Evolutionary conservation across 2,888 invertebrate species (phyloP).

Genomic region (Heliconius erato): DNA sequence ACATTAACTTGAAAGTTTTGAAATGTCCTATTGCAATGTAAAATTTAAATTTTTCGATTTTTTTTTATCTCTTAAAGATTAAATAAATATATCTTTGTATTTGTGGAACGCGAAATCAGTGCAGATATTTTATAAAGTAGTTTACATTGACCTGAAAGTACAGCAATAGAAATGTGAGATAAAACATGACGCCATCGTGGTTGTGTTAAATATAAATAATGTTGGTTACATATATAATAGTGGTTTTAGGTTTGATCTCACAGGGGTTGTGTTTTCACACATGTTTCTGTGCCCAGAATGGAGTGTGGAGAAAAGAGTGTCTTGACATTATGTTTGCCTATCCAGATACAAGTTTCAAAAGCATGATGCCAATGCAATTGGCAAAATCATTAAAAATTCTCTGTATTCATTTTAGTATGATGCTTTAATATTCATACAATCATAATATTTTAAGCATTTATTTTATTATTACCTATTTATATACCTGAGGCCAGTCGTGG

Average conservation of each 20-base stretch:
- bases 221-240: too few species aligned
- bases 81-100: not conserved
- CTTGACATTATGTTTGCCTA: not conserved
- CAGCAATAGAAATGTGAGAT: not conserved
- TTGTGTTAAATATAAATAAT: too few species aligned
- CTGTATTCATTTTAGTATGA: too few species aligned
- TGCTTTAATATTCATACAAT: too few species aligned
- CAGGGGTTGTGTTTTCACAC: not conserved
- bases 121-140: constrained; percentile 5
- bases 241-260: not conserved
- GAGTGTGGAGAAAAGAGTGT: not conserved
- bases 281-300: not conserved
- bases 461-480: too few species aligned
- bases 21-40: constrained; percentile 14
- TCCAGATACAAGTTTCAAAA: not conserved
- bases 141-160: constrained; percentile 37
- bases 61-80: not conserved
- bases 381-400: too few species aligned
- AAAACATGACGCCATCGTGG: not conserved
- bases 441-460: too few species aligned
- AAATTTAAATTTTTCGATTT: not conserved
- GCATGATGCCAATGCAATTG: too few species aligned
- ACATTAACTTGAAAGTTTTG: constrained; percentile 28
- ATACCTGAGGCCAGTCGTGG: too few species aligned
- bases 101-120: not conserved